These are phyloP conservation scores for Gavialis gangeticus DNA, from an alignment of 2,113 vertebrate genomes.

Conservation along the genomic window DNA sequence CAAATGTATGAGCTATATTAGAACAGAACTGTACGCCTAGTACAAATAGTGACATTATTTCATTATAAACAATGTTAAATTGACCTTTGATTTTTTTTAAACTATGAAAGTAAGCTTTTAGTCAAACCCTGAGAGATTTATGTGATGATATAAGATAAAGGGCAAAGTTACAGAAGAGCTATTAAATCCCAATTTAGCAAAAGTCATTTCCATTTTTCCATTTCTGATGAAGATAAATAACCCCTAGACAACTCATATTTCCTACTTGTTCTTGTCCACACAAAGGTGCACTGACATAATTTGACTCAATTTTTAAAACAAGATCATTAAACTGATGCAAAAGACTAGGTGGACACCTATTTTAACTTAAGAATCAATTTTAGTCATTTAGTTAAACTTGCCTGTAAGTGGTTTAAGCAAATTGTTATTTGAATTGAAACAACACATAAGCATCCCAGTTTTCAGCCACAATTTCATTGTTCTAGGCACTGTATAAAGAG, in stretches of 20 bases:
- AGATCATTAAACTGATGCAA: neutral
- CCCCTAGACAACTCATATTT: neutral
- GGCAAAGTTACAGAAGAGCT: neutral
- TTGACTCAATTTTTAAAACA: neutral
- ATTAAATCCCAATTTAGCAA: neutral
- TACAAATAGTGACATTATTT: neutral
- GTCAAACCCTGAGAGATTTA: constrained; percentile 13
- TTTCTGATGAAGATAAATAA: neutral
- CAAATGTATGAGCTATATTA: neutral
- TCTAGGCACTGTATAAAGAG: neutral
- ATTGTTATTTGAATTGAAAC: neutral
- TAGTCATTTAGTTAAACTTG: no score
- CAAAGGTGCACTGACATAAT: neutral
- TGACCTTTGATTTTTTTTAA: neutral
- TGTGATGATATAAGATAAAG: constrained; percentile 11
- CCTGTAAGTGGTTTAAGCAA: neutral
- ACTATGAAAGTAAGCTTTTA: neutral
- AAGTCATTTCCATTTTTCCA: neutral
- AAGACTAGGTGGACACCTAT: neutral
- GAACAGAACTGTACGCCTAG: neutral
- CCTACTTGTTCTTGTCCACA: neutral
- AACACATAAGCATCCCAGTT: neutral
- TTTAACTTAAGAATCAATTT: neutral
- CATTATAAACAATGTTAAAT: neutral
- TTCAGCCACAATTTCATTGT: neutral